Conservation (phyloP, 2,113 vertebrate species). For the Oceanites oceanicus region DNA sequence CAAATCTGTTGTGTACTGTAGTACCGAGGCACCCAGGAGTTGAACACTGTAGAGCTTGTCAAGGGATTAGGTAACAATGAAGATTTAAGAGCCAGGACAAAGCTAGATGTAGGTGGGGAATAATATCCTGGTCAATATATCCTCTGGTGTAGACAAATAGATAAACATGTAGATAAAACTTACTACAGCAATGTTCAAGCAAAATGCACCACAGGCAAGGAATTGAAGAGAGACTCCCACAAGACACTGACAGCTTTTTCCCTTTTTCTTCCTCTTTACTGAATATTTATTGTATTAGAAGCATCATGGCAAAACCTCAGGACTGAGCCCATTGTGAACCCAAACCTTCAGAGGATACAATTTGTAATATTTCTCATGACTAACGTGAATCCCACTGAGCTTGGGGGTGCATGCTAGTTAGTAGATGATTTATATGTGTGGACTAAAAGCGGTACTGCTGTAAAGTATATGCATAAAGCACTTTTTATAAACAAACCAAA, state of each 20-base stretch:
- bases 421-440: not conserved
- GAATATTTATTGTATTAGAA: not conserved
- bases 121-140: slow-evolving; percentile 45
- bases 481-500: slow-evolving; percentile 31
- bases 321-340: not conserved
- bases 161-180: slow-evolving; percentile 58
- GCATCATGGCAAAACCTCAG: not conserved
- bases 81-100: slow-evolving; percentile 43
- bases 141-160: slow-evolving; percentile 19
- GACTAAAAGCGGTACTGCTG: not conserved
- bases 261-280: not conserved
- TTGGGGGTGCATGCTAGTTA: not conserved
- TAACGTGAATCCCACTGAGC: fast-evolving
- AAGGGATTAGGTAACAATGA: slow-evolving; percentile 41
- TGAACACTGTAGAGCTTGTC: slow-evolving; percentile 7
- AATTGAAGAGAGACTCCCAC: slow-evolving; percentile 3
- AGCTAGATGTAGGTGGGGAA: not conserved
- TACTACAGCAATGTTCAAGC: not conserved
- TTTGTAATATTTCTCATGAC: not conserved
- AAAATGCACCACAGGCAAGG: slow-evolving; percentile 12
- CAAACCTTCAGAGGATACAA: not conserved
- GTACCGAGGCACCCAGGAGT: not conserved
- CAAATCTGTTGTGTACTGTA: slow-evolving; percentile 40
- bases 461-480: not conserved
- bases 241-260: not conserved